Evolutionary conservation across 2,888 invertebrate species (phyloP), one percentile per base, ranked within the genome.

Genomic region (Drosophila falleni): DNA sequence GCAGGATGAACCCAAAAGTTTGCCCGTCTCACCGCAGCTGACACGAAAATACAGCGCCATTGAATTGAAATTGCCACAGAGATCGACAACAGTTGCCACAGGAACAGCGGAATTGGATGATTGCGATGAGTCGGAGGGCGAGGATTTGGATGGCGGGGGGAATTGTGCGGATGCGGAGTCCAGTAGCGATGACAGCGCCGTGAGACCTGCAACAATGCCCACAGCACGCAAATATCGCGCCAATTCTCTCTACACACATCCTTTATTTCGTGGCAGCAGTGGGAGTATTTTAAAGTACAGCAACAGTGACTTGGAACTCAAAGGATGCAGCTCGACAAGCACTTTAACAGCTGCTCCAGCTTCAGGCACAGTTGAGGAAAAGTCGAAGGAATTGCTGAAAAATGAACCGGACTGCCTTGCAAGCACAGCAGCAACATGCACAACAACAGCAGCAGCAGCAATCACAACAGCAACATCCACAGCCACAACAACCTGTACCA

Each of bases 231-330:
- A 94, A 72, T 93, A 93, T 55, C 92, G 93, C 64, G 94, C 94
- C 9, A 94, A 94, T 71, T 94, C 94, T 9, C 91, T 95, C 9
- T 95, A 94, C 81, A 93, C 94, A 29, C 95, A 95, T 90, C 95
- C 95, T 2, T 91, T 94, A 35, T 94, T 93, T 66, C 90, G 91
- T 0, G 91, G 89, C 46, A 80, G 62, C 56, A 78, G 70, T 51
- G 88, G 74, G 39, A 68, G 63, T 39, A 75, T 70, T 51, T 51
- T 85, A 46, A 87, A 87, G 41, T 67, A 71, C 50, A 77, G 67
- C 44, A 75, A 67, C 54, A 74, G 56, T n/a, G 87, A 89, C 0
- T 41, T 59, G 11, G 84, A 84, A 26, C 71, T 83, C 3, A 80
- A 85, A 41, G 53, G 78, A 16, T 76, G 80, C 54, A 68, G 73